Evolutionary conservation across 2,888 invertebrate genomes (phyloP).

Genomic region (Sphaerophoria rueppellii): DNA sequence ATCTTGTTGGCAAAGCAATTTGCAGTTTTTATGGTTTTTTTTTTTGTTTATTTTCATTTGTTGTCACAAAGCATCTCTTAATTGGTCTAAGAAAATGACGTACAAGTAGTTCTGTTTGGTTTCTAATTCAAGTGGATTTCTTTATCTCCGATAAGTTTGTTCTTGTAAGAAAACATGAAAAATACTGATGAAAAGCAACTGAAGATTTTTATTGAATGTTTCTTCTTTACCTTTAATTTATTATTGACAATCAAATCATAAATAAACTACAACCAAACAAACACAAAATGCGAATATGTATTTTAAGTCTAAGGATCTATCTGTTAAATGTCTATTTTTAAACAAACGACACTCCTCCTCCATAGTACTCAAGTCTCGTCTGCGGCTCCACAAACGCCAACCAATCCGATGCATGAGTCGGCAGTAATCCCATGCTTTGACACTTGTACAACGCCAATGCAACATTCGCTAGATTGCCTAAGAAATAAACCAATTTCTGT

Average conservation of each 20-base stretch:
- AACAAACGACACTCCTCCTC: slow-evolving; percentile 89
- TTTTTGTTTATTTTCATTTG: neutral
- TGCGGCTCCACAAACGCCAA: slow-evolving; percentile 97
- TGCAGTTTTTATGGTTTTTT: neutral
- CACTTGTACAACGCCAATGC: slow-evolving; percentile 97
- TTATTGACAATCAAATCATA: slow-evolving; percentile 28
- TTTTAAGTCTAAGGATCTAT: slow-evolving; percentile 39
- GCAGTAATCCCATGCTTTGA: slow-evolving; percentile 98
- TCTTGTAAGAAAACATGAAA: too few species aligned
- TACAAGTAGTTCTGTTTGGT: neutral
- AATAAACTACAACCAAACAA: slow-evolving; percentile 66
- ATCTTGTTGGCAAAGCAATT: neutral
- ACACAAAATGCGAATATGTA: slow-evolving; percentile 34
- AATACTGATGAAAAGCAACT: too few species aligned
- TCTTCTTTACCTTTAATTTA: slow-evolving; percentile 9
- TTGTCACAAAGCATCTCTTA: neutral
- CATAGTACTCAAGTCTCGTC: slow-evolving; percentile 91
- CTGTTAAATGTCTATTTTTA: slow-evolving; percentile 64
- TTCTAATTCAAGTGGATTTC: neutral
- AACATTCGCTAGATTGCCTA: slow-evolving; percentile 96
- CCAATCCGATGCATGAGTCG: slow-evolving; percentile 99
- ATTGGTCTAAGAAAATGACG: neutral
- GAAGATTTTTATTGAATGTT: neutral
- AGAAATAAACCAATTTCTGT: slow-evolving; percentile 95
- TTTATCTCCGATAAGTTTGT: too few species aligned